Base-by-base conservation (phyloP, 1,140 invertebrate species). In the Whitmania pigra region DNA sequence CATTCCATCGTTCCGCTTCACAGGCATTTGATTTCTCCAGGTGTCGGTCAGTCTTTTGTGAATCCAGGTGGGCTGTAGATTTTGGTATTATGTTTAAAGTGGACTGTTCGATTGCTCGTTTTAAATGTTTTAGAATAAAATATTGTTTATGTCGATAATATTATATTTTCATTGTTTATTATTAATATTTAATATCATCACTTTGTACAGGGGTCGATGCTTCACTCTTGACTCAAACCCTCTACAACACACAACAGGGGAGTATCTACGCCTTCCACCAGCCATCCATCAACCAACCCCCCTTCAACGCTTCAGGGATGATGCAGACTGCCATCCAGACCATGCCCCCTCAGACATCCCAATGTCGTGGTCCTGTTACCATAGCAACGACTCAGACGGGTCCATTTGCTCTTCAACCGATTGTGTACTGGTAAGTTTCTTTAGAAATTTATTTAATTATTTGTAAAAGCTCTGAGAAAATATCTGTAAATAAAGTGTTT, bases 31-130 rank as follows among this genome's bases (percentile, higher is more conserved):
- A 63, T 63, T 22, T 22, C 57, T 9, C 67, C 2, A 31, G 29
- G 22, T 11, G 67, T 49, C 67, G 22, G 29, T 71, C 69, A 71
- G 57, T 63, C 57, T 25, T 63, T 63, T 31, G 57, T 63, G 6
- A 31, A 22, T 63, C 57, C 57, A 25, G 57, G 57, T 63, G 22
- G 3, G 22, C 2, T 49, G 43, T 11, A 43, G 40, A n/a, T n/a
- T n/a, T 36, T 36, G 31, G 31, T 2, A 36, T 36, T 36, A 36
- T 3, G 31, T 36, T 36, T 36, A 36, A 36, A 36, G 6, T 36
- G 6, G 6, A 36, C 2, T 36, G 6, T 6, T 2, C 6, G 6
- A 36, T n/a, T 57, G 20, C 54, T 57, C 5, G 54, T 57, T 57
- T 57, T 57, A 2, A n/a, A 57, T 20, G 20, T 57, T 25, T n/a